Evolutionary conservation across 2,113 vertebrate species (phyloP), one percentile per base, ranked within the genome.

Genomic region (Paraplagusia blochii): DNA sequence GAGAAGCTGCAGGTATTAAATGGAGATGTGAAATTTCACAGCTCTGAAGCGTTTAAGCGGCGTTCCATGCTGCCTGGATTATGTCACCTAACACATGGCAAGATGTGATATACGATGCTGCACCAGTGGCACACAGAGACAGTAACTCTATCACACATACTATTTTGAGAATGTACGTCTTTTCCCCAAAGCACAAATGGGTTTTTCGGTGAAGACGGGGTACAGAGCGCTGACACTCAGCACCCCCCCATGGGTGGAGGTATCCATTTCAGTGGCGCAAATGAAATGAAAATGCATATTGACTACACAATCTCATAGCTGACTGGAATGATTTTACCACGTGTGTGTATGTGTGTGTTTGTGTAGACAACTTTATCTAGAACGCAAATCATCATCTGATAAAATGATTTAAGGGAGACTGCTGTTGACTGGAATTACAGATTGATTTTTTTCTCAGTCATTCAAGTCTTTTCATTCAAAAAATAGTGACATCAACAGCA

Each of bases 121-220:
- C 76, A 74, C 66, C 58, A 60, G 58, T 75, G 80, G 68, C 82
- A 76, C 61, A 78, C 55, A 51, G 51, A 79, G 74, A 57, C 57
- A 33, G 89, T 88, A 90, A 91, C 87, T 84, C 78, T 86, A 91
- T 90, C 83, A 80, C 59, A 66, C 63, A 39, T 44, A 75, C 87
- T 88, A 86, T 87, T 86, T 82, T 77, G 72, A 89, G 88, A 89
- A 89, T 86, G 85, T 77, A 68, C 76, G 83, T 80, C 88, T 85
- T 84, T 83, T 79, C 81, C 22, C 85, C 72, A 51, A 69, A 71
- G 70, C 82, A 72, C 81, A 87, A 85, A 86, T 85, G 80, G 84
- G 81, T 75, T 83, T 29, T 85, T 84, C 42, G 13, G 73, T 40
- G 62, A 68, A 69, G 64, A 66, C 63, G 48, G 70, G 58, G 67